Evolutionary conservation across 2,888 invertebrate species (phyloP).

Genomic region (Cybosia mesomella): DNA sequence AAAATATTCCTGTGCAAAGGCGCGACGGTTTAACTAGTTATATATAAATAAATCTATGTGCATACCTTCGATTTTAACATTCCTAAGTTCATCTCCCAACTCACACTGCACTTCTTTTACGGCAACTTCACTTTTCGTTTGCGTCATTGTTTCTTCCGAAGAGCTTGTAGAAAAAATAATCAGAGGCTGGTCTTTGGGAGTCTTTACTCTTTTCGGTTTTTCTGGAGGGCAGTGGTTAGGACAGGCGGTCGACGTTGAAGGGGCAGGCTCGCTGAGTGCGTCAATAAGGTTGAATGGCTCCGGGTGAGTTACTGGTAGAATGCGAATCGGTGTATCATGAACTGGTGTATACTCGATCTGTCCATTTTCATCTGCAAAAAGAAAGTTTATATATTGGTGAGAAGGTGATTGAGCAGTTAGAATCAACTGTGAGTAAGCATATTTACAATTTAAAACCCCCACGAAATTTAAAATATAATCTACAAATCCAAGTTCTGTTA

Average conservation of each 20-base stretch:
- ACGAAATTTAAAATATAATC: no score
- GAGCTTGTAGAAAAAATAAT: slow-evolving; percentile 76
- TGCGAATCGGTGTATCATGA: slow-evolving; percentile 57
- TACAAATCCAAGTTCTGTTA: no score
- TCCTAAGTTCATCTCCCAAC: slow-evolving; percentile 46
- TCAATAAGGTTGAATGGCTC: slow-evolving; percentile 69
- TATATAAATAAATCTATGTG: no score
- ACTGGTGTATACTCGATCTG: slow-evolving; percentile 65
- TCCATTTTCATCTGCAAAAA: slow-evolving; percentile 58
- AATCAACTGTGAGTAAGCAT: no score
- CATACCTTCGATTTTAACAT: slow-evolving; percentile 61
- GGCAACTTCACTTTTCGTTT: slow-evolving; percentile 41
- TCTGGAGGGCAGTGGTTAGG: slow-evolving; percentile 62
- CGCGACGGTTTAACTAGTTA: no score
- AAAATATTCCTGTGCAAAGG: no score
- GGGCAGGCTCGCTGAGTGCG: slow-evolving; percentile 69
- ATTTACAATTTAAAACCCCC: no score
- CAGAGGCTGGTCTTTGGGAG: slow-evolving; percentile 65
- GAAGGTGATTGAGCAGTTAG: no score
- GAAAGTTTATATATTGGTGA: neutral
- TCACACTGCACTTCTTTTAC: slow-evolving; percentile 62
- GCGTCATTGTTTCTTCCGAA: slow-evolving; percentile 71
- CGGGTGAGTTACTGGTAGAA: slow-evolving; percentile 29
- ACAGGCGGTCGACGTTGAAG: slow-evolving; percentile 66
- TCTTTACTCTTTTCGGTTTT: slow-evolving; percentile 55